Evolutionary conservation across 2,797 vertebrate species (phyloP).

Genomic region (Leuciscus waleckii): DNA sequence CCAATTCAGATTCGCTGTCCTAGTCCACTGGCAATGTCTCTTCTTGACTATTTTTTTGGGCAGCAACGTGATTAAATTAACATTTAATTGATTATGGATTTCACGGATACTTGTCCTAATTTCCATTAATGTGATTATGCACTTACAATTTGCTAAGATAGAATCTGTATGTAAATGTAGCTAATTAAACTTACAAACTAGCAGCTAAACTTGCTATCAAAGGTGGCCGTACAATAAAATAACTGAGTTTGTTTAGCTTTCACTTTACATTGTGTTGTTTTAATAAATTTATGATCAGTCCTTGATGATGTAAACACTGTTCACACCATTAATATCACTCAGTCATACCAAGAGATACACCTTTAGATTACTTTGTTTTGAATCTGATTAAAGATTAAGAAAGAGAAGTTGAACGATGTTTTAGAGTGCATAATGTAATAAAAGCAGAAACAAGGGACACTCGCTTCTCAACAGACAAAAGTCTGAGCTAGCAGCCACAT

Average conservation of each 20-base stretch:
- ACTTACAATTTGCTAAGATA: background rate
- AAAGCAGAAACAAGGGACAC: constrained; percentile 18
- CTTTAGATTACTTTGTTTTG: background rate
- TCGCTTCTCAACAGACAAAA: background rate
- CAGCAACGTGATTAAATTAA: background rate
- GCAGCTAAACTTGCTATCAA: background rate
- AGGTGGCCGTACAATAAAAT: background rate
- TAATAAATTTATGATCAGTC: background rate
- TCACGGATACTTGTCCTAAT: background rate
- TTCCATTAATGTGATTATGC: background rate
- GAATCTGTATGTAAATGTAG: background rate
- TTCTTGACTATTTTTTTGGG: background rate
- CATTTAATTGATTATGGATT: background rate
- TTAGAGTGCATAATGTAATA: background rate
- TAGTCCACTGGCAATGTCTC: background rate
- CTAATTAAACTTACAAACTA: background rate
- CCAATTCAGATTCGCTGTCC: background rate
- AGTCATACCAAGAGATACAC: background rate
- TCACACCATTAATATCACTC: constrained; percentile 1
- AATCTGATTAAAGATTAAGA: constrained; percentile 4
- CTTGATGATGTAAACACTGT: background rate
- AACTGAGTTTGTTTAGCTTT: background rate
- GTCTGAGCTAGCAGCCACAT: constrained; percentile 1
- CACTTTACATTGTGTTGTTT: background rate
- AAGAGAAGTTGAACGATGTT: background rate